Percentiles rank a stretch among this genome's conserved stretches.
Evolutionary conservation across 2,797 vertebrate genomes (phyloP).

Genomic region (Aselliscus stoliczkanus): DNA sequence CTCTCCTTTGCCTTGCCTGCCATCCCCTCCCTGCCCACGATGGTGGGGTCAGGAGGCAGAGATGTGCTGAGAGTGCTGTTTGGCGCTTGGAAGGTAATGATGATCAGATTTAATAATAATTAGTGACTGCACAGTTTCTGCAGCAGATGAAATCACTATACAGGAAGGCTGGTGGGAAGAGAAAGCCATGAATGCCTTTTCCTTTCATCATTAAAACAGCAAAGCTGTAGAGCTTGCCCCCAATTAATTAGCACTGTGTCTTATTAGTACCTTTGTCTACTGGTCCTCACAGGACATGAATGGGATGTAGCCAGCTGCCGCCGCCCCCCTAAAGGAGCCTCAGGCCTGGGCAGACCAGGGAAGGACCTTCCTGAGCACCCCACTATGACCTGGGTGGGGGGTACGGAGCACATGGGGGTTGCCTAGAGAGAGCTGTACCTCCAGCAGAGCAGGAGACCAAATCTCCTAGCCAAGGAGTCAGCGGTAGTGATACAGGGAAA

Average conservation of each 20-base stretch:
- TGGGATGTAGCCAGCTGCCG: accelerated
- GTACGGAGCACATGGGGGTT: accelerated
- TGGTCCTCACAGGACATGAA: not conserved
- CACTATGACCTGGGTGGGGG: not conserved
- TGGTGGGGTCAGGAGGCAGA: not conserved
- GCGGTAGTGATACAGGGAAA: not conserved
- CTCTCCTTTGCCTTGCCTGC: not conserved
- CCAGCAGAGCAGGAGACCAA: not conserved
- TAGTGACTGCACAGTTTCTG: slow-evolving; percentile 19
- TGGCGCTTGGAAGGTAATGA: not conserved
- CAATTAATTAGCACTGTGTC: slow-evolving; percentile 67
- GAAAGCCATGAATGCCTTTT: slow-evolving; percentile 3
- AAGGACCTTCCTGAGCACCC: not conserved
- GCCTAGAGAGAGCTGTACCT: not conserved
- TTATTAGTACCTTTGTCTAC: slow-evolving; percentile 55
- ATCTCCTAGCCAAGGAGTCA: not conserved
- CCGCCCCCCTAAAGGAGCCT: not conserved
- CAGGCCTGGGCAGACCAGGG: not conserved
- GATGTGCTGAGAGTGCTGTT: not conserved
- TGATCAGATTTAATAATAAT: slow-evolving; percentile 3
- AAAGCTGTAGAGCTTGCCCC: slow-evolving; percentile 6
- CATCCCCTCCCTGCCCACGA: not conserved
- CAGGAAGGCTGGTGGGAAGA: not conserved
- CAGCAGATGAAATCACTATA: slow-evolving; percentile 33
- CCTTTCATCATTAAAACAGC: slow-evolving; percentile 20